Evolutionary conservation across 2,113 vertebrate species (phyloP).

Genomic region (Malurus melanocephalus): DNA sequence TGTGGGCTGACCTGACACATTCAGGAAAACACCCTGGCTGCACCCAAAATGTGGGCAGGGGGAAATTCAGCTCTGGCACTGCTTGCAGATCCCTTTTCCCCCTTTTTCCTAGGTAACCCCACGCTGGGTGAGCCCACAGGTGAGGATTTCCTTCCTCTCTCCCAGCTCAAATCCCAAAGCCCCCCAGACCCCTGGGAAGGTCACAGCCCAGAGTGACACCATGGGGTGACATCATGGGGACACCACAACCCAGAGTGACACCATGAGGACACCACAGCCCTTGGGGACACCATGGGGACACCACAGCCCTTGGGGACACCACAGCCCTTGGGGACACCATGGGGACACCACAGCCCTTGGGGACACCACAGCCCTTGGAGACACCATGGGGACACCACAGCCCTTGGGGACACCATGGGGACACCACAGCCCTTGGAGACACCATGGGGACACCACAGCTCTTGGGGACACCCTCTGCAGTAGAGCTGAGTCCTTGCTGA

Average conservation of each 20-base stretch:
- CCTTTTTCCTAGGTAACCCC: not conserved
- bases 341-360: too few species aligned
- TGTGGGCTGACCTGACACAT: rapidly evolving
- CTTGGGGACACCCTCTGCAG: not conserved
- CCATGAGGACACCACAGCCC: too few species aligned
- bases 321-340: too few species aligned
- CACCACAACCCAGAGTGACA: too few species aligned
- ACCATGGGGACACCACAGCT: too few species aligned
- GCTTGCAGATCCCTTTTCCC: not conserved
- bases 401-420: too few species aligned
- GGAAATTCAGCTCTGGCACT: not conserved
- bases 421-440: too few species aligned
- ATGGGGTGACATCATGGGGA: too few species aligned
- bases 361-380: too few species aligned
- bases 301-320: too few species aligned
- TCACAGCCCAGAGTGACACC: not conserved
- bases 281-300: too few species aligned
- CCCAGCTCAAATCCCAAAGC: conserved; percentile 1
- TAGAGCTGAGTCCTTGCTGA: not conserved
- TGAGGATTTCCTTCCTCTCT: not conserved
- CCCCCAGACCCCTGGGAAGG: not conserved
- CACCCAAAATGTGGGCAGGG: not conserved
- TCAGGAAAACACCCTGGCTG: not conserved
- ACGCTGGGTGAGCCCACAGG: rapidly evolving
- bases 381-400: too few species aligned